Evolutionary conservation across 2,888 invertebrate species (phyloP).

Genomic region (Synanthedon formicaeformis): DNA sequence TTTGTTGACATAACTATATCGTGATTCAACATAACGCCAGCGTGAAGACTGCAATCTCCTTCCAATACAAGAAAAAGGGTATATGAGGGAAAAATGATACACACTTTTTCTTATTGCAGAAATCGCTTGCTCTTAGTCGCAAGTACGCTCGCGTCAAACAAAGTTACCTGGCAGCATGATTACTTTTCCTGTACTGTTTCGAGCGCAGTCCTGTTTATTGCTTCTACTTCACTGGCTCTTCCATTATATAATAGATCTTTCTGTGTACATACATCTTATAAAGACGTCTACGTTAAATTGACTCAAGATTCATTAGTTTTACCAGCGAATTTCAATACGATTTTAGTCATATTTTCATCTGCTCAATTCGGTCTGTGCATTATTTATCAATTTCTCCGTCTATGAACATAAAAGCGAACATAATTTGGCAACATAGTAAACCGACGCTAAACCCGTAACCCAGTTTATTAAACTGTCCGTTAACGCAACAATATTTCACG

Average conservation of each 20-base stretch:
- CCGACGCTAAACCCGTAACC: constrained; percentile 11
- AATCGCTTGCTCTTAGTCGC: constrained; percentile 10
- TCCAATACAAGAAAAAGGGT: not conserved
- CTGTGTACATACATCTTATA: not conserved
- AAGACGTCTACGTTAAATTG: too few species aligned
- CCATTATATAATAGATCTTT: constrained; percentile 4
- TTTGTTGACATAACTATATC: too few species aligned
- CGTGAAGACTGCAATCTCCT: not conserved
- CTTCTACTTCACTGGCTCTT: constrained; percentile 19
- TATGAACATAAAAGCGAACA: not conserved
- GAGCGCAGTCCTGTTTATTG: constrained; percentile 20
- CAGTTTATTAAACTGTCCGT: constrained; percentile 38
- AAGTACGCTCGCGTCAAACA: constrained; percentile 26
- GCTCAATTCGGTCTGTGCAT: too few species aligned
- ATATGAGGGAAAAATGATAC: not conserved
- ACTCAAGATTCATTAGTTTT: too few species aligned
- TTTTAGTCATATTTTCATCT: too few species aligned
- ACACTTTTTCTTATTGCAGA: not conserved
- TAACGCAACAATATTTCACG: constrained; percentile 36
- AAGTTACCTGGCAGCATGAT: constrained; percentile 36
- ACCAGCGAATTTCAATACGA: too few species aligned
- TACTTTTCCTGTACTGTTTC: constrained; percentile 34
- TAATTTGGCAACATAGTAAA: constrained; percentile 1
- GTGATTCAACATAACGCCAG: too few species aligned
- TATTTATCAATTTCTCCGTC: too few species aligned